A percentile compares a stretch with the other conserved stretches of the same genome.
Evolutionary conservation across 37 sponge, comb jelly and placozoan species (phyloP).

Genomic region (Dysidea cf. avara): DNA sequence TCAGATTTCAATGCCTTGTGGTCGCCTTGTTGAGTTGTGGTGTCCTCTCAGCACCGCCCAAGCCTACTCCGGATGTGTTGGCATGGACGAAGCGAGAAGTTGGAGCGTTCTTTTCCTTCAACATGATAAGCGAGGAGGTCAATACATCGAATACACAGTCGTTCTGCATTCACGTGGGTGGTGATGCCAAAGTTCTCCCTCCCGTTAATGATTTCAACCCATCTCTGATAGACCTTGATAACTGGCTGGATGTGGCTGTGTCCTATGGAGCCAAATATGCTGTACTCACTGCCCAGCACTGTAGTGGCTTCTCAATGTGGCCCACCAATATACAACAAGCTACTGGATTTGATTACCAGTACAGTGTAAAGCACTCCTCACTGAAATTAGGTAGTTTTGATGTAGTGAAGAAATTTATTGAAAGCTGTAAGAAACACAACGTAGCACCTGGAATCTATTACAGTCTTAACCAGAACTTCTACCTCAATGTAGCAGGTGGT

Average conservation of each 20-base stretch:
- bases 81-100: slow-evolving; percentile 50
- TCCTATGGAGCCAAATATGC: slow-evolving; percentile 53
- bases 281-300: slow-evolving; percentile 61
- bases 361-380: slow-evolving; percentile 32
- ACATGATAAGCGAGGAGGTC: slow-evolving; percentile 40
- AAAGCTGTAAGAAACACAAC: slow-evolving; percentile 16
- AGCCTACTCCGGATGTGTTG: slow-evolving; percentile 37
- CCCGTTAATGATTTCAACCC: slow-evolving; percentile 36
- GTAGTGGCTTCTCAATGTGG: slow-evolving; percentile 71
- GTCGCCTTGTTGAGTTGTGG: neutral
- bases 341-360: slow-evolving; percentile 49
- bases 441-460: slow-evolving; percentile 67
- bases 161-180: slow-evolving; percentile 52
- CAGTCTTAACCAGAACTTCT: slow-evolving; percentile 64
- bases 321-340: slow-evolving; percentile 40
- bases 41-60: neutral
- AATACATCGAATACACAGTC: slow-evolving; percentile 32
- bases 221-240: slow-evolving; percentile 9
- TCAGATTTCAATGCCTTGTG: too few species aligned
- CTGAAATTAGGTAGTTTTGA: slow-evolving; percentile 28
- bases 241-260: slow-evolving; percentile 31
- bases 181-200: slow-evolving; percentile 23
- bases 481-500: slow-evolving; percentile 38
- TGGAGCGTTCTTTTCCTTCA: slow-evolving; percentile 50
- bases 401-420: slow-evolving; percentile 42